phyloP scores from a whole-genome alignment of 2,113 vertebrate species.

The Martes martes region DNA sequence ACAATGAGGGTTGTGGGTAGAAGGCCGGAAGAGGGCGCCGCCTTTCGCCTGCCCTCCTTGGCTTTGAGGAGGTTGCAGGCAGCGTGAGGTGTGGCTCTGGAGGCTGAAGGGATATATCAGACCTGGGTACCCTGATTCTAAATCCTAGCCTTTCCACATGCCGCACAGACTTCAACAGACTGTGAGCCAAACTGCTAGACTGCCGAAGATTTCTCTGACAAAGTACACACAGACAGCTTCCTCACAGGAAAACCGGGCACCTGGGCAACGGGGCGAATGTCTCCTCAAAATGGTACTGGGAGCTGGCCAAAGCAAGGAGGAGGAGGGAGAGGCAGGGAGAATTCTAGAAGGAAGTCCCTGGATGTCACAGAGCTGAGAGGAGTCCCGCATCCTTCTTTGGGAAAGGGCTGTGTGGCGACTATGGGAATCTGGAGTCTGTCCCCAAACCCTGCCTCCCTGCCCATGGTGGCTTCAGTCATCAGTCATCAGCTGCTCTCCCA shows the following conservation, averaged over 20 bases:
- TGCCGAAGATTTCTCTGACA: neutral
- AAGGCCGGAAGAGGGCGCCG: neutral
- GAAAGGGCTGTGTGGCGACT: neutral
- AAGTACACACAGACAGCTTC: neutral
- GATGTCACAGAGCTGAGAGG: neutral
- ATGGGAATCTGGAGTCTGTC: neutral
- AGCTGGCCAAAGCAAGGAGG: rapidly evolving
- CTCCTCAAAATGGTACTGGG: neutral
- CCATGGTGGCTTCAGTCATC: neutral
- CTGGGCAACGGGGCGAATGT: rapidly evolving
- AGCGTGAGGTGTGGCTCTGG: neutral
- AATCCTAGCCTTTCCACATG: neutral
- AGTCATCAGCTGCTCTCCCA: rapidly evolving
- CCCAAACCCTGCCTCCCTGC: neutral
- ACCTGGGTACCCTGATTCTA: neutral
- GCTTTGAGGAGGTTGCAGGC: neutral
- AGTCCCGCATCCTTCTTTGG: neutral
- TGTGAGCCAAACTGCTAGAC: neutral
- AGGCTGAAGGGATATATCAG: neutral
- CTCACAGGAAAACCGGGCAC: neutral
- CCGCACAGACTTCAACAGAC: neutral
- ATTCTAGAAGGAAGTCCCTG: neutral
- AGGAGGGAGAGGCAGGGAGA: no score
- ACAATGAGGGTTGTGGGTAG: neutral
- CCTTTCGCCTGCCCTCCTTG: neutral